phyloP scores from a whole-genome alignment of 2,113 vertebrate genomes.

The Dipodomys spectabilis region DNA sequence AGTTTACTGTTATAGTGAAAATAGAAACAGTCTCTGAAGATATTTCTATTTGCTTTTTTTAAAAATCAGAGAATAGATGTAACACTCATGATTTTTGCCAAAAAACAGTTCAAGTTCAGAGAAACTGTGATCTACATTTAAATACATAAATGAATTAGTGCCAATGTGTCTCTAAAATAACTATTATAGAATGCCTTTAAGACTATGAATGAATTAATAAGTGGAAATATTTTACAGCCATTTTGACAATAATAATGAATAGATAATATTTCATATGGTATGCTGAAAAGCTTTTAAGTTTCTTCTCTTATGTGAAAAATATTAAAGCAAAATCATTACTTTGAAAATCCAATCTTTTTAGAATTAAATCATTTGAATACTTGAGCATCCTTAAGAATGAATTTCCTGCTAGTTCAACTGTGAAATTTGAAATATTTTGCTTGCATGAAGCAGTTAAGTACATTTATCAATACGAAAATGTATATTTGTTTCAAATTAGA shows the following conservation, averaged over 20 bases:
- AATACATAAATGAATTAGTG: background rate
- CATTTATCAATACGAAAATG: too few species aligned
- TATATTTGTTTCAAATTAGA: too few species aligned
- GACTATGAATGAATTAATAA: background rate
- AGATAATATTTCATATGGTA: background rate
- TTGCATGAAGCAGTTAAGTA: background rate
- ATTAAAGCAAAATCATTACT: background rate
- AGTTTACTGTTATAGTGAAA: background rate
- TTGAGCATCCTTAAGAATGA: background rate
- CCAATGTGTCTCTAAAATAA: background rate
- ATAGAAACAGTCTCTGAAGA: background rate
- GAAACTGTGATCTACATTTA: background rate
- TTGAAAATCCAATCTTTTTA: constrained; percentile 39
- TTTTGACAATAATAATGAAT: constrained; percentile 31
- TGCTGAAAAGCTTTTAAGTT: background rate
- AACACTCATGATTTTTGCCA: background rate
- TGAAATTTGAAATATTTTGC: constrained; percentile 36
- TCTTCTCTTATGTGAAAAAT: background rate
- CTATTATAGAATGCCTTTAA: background rate
- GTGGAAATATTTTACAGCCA: background rate
- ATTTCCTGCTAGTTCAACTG: background rate
- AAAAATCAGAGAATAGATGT: background rate
- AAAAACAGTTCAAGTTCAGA: background rate
- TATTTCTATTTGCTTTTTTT: background rate
- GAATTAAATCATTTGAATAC: background rate